phyloP scores from a whole-genome alignment of 2,113 vertebrate genomes.

The Barnardius zonarius region DNA sequence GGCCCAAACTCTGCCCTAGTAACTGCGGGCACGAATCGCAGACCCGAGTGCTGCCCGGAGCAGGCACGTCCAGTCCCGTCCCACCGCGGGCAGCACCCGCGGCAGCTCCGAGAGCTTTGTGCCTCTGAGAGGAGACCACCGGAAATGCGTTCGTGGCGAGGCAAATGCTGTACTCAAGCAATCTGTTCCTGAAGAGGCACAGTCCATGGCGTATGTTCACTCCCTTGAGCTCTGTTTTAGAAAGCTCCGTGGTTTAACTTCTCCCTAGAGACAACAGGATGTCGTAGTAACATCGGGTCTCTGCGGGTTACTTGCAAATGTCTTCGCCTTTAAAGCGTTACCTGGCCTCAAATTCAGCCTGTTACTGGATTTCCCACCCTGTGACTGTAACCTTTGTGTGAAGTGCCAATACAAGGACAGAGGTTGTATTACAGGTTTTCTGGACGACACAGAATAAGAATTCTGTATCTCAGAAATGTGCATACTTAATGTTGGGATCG shows the following conservation, averaged over 20 bases:
- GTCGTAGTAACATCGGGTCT: rapidly evolving
- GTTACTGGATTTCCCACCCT: neutral
- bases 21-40: neutral
- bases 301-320: neutral
- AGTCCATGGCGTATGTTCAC: rapidly evolving
- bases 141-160: rapidly evolving
- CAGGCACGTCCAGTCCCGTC: neutral
- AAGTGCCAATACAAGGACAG: neutral
- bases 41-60: neutral
- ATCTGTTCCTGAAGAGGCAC: rapidly evolving
- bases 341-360: neutral
- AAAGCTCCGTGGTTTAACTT: neutral
- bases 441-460: neutral
- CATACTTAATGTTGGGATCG: neutral
- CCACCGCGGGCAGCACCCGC: neutral
- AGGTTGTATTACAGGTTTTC: neutral
- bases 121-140: rapidly evolving
- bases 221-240: rapidly evolving
- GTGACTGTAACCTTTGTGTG: neutral
- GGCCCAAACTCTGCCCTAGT: neutral
- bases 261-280: neutral
- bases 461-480: neutral
- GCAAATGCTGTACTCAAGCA: neutral
- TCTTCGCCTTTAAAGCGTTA: neutral
- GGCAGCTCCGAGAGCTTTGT: neutral